Conservation (phyloP, 2,888 invertebrate species). For the Entomobrya proxima region DNA sequence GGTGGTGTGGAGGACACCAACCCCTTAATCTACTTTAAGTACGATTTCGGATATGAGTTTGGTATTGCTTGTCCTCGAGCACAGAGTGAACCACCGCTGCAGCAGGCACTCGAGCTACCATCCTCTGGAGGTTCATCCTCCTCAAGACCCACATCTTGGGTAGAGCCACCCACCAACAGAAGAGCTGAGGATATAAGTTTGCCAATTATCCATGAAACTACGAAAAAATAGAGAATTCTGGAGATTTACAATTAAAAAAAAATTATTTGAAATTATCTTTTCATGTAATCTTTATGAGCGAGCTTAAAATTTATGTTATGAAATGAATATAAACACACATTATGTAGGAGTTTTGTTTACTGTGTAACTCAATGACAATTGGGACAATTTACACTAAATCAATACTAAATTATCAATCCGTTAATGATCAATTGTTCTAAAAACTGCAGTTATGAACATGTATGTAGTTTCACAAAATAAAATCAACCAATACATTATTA, state of each 20-base stretch:
- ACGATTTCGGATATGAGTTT: slow-evolving; percentile 88
- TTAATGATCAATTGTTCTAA: too few relatives aligned
- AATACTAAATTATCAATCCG: too few relatives aligned
- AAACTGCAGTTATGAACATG: too few relatives aligned
- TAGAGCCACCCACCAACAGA: not conserved
- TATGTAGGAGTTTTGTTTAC: too few relatives aligned
- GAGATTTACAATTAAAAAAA: not conserved
- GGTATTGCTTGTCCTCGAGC: slow-evolving; percentile 83
- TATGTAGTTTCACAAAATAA: too few relatives aligned
- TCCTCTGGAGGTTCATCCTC: not conserved
- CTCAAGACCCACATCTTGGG: slow-evolving; percentile 15
- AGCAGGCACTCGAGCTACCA: not conserved
- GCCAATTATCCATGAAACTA: slow-evolving; percentile 64
- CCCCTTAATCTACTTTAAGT: slow-evolving; percentile 86
- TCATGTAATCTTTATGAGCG: too few relatives aligned
- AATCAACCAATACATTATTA: too few relatives aligned
- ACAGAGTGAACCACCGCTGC: slow-evolving; percentile 60
- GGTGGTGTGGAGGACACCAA: slow-evolving; percentile 63
- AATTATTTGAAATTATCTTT: not conserved
- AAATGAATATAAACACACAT: too few relatives aligned
- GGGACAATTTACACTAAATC: too few relatives aligned
- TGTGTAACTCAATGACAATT: too few relatives aligned
- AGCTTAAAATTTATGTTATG: too few relatives aligned
- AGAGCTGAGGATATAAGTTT: slow-evolving; percentile 53
- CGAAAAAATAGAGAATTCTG: slow-evolving; percentile 6